phyloP scores from a whole-genome alignment of 1,140 invertebrate genomes.

The Whitmania pigra region DNA sequence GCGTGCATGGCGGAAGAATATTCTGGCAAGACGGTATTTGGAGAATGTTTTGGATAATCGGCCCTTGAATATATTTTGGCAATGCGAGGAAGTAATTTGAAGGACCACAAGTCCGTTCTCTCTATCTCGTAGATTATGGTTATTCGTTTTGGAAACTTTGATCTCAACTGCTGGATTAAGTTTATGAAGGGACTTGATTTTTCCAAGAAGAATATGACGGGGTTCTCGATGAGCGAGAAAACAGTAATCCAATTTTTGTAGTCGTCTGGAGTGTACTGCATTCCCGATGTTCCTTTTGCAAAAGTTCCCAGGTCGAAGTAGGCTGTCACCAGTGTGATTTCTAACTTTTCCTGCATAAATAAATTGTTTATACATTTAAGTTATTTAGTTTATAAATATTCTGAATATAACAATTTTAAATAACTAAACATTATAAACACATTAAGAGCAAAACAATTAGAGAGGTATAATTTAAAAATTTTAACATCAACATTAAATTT shows the following conservation, averaged over 20 bases:
- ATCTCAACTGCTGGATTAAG: neutral
- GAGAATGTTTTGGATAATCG: slow-evolving; percentile 23
- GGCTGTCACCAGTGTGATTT: slow-evolving; percentile 15
- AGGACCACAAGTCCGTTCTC: slow-evolving; percentile 14
- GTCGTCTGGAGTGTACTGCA: neutral
- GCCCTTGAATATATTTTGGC: slow-evolving; percentile 13
- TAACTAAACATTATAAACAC: slow-evolving; percentile 1
- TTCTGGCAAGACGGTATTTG: slow-evolving; percentile 32
- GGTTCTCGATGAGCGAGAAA: slow-evolving; percentile 6
- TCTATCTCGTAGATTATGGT: slow-evolving; percentile 10
- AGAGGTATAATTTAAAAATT: neutral
- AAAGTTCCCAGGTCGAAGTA: slow-evolving; percentile 12
- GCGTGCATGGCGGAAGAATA: slow-evolving; percentile 13
- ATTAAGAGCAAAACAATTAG: neutral
- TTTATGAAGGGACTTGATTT: neutral
- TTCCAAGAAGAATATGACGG: slow-evolving; percentile 11
- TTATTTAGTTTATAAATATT: slow-evolving; percentile 10
- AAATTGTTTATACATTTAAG: neutral
- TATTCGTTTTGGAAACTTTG: neutral
- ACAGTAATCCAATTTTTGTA: slow-evolving; percentile 7
- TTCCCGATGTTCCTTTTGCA: slow-evolving; percentile 11
- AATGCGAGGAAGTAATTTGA: slow-evolving; percentile 4
- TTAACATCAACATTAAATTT: too few species aligned
- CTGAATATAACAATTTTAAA: neutral
- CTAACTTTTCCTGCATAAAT: neutral